Conservation (phyloP, 92 coral and sea anemone genomes). For the Meandrina meandrites region DNA sequence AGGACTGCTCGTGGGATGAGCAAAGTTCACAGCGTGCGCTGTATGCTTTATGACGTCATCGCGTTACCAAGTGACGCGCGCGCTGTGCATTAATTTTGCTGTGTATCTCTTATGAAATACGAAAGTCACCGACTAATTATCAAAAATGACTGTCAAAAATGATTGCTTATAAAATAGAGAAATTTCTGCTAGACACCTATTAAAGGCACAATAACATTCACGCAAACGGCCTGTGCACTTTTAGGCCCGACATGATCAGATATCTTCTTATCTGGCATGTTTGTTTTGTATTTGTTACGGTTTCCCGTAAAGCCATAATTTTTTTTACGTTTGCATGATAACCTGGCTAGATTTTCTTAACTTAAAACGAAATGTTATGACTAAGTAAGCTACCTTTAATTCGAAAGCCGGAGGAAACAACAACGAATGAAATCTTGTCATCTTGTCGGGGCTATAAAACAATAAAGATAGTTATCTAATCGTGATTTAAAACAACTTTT, state of each 20-base stretch:
- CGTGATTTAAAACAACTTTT: neutral
- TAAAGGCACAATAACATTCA: neutral
- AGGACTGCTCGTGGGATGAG: neutral
- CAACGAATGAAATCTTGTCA: neutral
- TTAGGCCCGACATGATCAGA: neutral
- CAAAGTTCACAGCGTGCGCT: neutral
- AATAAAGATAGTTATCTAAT: too few relatives aligned
- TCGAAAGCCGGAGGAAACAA: neutral
- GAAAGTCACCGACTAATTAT: too few relatives aligned
- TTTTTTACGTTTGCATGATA: neutral
- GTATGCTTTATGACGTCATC: constrained; percentile 11
- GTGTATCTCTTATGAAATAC: too few relatives aligned
- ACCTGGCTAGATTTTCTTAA: neutral
- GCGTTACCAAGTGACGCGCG: neutral
- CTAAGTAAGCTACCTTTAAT: neutral
- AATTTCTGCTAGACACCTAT: neutral
- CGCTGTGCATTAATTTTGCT: neutral
- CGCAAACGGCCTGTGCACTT: neutral
- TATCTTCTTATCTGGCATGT: neutral
- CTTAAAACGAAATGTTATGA: neutral
- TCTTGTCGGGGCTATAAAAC: neutral
- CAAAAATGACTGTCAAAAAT: too few relatives aligned
- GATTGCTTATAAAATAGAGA: neutral
- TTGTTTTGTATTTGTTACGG: neutral
- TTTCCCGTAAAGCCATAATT: neutral